Evolutionary conservation across 2,888 invertebrate genomes (phyloP), one percentile per base, ranked within the genome.

Genomic region (Macrosiphum euphorbiae): DNA sequence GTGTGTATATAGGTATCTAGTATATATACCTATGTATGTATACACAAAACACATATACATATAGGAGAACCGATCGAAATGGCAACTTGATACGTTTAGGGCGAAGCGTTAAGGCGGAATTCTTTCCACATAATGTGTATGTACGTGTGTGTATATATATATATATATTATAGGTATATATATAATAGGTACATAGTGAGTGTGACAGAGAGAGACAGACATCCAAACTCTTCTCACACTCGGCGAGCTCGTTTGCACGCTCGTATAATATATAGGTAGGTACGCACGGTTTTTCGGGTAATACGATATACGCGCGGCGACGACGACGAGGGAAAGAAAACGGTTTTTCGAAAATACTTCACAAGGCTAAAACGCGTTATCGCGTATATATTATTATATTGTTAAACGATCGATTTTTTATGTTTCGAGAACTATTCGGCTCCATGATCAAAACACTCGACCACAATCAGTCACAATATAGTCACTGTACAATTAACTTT

Each of bases 51-150:
- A 28, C 47, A 44, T 26, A 55, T 55, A 55, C 55, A 58, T 11
- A 58, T 35, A n/a, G 88, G 78, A 88, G 88, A 78, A 88, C 88
- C 88, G 78, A 84, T 88, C 78, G 28, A 89, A 93, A 93, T 58
- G 84, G 93, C 93, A 94, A 94, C 86, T 94, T 41, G 94, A 90
- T 94, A 94, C 24, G 94, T 94, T 86, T 86, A 50, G 52, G 58
- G 61, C 90, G 90, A 93, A 93, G 93, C 93, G 93, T 93, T 61
- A 94, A 94, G 90, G 94, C 94, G 94, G 94, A 94, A 94, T 94
- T 94, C 47, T 85, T 89, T 52, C 28, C 52, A 50, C 24, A 35
- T 35, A 35, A 44, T 41, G 41, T 47, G 47, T 44, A 11, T 24
- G 61, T 26, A 88, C 44, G 44, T 44, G 44, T 44, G 44, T 41